Conservation (phyloP, 2,113 vertebrate genomes). For the Naja naja region DNA sequence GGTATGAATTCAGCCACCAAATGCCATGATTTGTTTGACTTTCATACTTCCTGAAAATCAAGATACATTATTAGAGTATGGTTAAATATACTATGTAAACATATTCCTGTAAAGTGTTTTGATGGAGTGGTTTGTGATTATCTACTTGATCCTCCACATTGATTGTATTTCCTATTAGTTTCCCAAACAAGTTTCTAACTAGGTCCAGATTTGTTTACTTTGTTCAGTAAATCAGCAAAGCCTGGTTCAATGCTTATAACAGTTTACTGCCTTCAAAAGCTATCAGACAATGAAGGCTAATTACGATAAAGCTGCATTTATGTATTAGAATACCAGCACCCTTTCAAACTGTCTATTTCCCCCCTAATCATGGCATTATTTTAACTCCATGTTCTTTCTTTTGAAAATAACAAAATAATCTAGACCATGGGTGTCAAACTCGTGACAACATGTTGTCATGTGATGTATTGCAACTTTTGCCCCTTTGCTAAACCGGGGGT, state of each 20-base stretch:
- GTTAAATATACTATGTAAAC: not conserved
- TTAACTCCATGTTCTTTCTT: not conserved
- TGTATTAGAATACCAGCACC: not conserved
- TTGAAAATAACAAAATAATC: not conserved
- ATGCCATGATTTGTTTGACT: not conserved
- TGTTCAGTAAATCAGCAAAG: not conserved
- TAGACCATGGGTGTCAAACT: not conserved
- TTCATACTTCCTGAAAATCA: not conserved
- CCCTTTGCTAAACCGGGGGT: too few species aligned
- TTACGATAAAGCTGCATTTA: not conserved
- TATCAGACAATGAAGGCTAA: not conserved
- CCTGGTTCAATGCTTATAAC: not conserved
- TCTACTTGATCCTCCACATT: not conserved
- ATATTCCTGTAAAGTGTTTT: not conserved
- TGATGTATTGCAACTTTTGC: too few species aligned
- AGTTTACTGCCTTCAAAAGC: not conserved
- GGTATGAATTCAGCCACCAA: not conserved
- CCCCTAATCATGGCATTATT: not conserved
- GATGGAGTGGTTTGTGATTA: not conserved
- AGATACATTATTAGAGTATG: not conserved
- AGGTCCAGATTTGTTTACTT: not conserved
- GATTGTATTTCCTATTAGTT: not conserved
- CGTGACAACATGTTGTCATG: too few species aligned
- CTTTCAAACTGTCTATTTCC: not conserved
- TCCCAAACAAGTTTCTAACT: not conserved